A percentile compares a stretch with the other conserved stretches of the same genome.
Evolutionary conservation across 2,888 invertebrate genomes (phyloP).

Genomic region (Chrysomela aeneicollis): DNA sequence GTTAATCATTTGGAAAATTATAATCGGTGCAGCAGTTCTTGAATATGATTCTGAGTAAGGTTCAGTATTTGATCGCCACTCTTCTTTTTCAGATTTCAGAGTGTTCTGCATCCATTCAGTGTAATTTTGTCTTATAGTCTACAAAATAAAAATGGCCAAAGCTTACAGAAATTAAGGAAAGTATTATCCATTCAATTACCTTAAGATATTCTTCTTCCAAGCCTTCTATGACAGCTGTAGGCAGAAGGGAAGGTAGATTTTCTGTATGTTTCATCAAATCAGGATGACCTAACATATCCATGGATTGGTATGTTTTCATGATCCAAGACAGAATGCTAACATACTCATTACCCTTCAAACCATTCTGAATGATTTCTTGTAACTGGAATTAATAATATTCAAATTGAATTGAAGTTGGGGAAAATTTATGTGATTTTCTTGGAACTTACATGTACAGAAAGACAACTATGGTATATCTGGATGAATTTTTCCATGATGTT

Average conservation of each 20-base stretch:
- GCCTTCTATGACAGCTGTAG: constrained; percentile 75
- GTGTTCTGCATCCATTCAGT: constrained; percentile 97
- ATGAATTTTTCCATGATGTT: constrained; percentile 92
- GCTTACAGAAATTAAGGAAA: neutral
- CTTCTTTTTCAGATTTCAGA: constrained; percentile 87
- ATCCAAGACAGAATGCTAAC: constrained; percentile 94
- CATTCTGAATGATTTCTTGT: constrained; percentile 85
- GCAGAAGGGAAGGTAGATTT: constrained; percentile 79
- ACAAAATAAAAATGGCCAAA: constrained; percentile 30
- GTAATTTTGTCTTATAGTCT: constrained; percentile 89
- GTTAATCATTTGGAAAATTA: constrained; percentile 98
- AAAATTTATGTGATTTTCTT: too few relatives aligned
- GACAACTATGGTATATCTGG: constrained; percentile 89
- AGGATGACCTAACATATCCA: constrained; percentile 87
- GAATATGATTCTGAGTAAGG: constrained; percentile 87
- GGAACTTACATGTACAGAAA: constrained; percentile 80
- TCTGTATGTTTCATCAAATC: constrained; percentile 67
- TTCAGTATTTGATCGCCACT: constrained; percentile 84
- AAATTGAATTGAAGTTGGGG: too few relatives aligned
- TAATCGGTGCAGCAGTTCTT: constrained; percentile 93
- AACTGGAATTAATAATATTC: constrained; percentile 63
- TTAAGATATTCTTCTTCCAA: constrained; percentile 84
- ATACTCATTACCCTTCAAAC: constrained; percentile 95
- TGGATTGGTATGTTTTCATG: constrained; percentile 87
- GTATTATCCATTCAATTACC: constrained; percentile 54